Percentiles rank a stretch among this genome's conserved stretches.
phyloP scores from a whole-genome alignment of 2,888 invertebrate species.

The Bibio marci region DNA sequence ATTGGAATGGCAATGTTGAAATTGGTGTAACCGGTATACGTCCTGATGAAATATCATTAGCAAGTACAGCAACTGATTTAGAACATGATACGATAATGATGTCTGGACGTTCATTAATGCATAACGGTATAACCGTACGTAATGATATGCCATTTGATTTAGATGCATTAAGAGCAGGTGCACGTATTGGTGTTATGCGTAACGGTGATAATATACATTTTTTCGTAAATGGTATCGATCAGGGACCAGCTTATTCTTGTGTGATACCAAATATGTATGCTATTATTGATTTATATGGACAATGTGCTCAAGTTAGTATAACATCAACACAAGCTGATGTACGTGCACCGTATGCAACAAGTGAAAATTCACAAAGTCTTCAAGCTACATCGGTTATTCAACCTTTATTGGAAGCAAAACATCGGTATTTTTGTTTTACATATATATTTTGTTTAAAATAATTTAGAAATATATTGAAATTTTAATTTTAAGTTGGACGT shows the following conservation, averaged over 20 bases:
- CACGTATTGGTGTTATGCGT: slow-evolving; percentile 75
- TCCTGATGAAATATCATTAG: slow-evolving; percentile 74
- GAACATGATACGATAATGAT: slow-evolving; percentile 85
- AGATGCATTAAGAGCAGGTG: slow-evolving; percentile 61
- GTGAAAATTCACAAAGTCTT: slow-evolving; percentile 37
- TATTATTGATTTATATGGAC: slow-evolving; percentile 88
- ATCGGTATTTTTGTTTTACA: slow-evolving; percentile 13
- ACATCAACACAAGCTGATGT: slow-evolving; percentile 20
- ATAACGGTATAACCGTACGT: slow-evolving; percentile 69
- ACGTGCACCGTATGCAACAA: slow-evolving; percentile 28
- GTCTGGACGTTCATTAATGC: slow-evolving; percentile 82
- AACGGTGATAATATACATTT: slow-evolving; percentile 73
- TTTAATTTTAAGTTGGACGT: slow-evolving; percentile 25
- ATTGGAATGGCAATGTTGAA: slow-evolving; percentile 88
- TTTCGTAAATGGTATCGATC: slow-evolving; percentile 71
- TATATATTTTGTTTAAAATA: background rate
- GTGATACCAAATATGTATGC: slow-evolving; percentile 71
- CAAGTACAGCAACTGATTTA: slow-evolving; percentile 82
- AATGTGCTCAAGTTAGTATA: slow-evolving; percentile 73
- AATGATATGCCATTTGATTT: slow-evolving; percentile 76
- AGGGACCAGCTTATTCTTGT: slow-evolving; percentile 69
- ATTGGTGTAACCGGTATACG: slow-evolving; percentile 74
- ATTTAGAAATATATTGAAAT: too few relatives aligned
- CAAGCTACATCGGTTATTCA: slow-evolving; percentile 38
- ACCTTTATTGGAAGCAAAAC: slow-evolving; percentile 31